Percentiles rank a stretch among this genome's conserved stretches.
phyloP scores from a whole-genome alignment of 2,888 invertebrate genomes.

The Acronicta aceris region DNA sequence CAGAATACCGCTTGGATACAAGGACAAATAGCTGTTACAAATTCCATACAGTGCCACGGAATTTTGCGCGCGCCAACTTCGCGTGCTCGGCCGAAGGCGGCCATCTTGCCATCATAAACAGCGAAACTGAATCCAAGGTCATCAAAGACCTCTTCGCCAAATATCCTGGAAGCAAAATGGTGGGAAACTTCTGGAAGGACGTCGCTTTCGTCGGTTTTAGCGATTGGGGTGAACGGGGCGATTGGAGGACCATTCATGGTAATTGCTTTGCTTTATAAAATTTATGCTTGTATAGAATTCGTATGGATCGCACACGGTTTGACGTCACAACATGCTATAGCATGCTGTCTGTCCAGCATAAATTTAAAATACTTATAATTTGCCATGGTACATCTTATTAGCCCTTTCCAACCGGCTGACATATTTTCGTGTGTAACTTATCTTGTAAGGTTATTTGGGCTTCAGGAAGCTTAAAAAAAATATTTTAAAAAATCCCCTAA shows the following conservation, averaged over 20 bases:
- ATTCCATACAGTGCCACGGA: constrained; percentile 64
- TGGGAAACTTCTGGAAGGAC: constrained; percentile 52
- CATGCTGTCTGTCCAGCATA: no score
- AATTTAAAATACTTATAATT: no score
- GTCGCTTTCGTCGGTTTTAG: constrained; percentile 61
- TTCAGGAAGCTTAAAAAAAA: no score
- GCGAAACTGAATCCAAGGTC: constrained; percentile 57
- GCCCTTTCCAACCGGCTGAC: no score
- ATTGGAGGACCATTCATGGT: constrained; percentile 69
- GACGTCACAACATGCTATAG: no score
- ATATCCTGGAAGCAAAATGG: constrained; percentile 48
- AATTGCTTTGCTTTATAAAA: constrained; percentile 7
- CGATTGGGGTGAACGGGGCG: constrained; percentile 61
- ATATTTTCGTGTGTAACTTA: no score
- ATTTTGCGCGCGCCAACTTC: constrained; percentile 68
- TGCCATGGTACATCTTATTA: no score
- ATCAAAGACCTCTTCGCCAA: constrained; percentile 58
- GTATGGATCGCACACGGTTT: no score
- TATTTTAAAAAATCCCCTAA: no score
- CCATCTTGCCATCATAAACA: constrained; percentile 70
- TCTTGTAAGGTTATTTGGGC: no score
- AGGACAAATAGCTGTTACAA: constrained; percentile 73
- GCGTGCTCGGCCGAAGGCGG: constrained; percentile 71
- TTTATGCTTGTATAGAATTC: no score
- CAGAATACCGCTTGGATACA: constrained; percentile 63